A percentile compares a stretch with the other conserved stretches of the same genome.
These are phyloP conservation scores for Pelosia muscerda DNA, from an alignment of 2,888 invertebrate genomes.

Conservation along the genomic window DNA sequence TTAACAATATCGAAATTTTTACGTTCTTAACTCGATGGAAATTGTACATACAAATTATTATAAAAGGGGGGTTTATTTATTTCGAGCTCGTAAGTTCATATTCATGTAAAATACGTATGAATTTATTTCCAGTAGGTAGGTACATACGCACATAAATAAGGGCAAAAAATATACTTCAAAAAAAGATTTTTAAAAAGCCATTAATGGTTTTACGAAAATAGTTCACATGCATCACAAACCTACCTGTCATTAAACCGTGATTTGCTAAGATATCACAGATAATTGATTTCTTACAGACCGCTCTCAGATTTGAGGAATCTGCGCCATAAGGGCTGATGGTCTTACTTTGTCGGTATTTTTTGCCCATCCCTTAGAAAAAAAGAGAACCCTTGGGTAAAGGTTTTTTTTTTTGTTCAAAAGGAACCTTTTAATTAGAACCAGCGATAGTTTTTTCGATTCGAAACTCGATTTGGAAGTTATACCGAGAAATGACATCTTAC, in stretches of 20 bases:
- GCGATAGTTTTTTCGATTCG: conserved; percentile 52
- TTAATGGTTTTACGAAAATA: conserved; percentile 19
- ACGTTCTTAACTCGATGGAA: neutral
- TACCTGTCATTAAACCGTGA: conserved; percentile 46
- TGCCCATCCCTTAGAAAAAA: conserved; percentile 68
- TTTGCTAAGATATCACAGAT: conserved; percentile 48
- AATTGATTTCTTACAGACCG: conserved; percentile 69
- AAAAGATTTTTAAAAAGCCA: neutral
- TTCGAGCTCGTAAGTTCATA: conserved; percentile 13
- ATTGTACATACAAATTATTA: neutral
- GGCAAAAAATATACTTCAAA: too few relatives aligned
- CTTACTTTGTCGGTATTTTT: conserved; percentile 81
- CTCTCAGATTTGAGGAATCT: conserved; percentile 70
- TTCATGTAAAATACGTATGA: neutral
- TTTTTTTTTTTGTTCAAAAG: conserved; percentile 76
- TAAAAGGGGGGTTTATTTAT: conserved; percentile 1
- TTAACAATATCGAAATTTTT: neutral
- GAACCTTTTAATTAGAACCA: conserved; percentile 81
- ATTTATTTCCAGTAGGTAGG: neutral
- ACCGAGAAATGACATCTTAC: conserved; percentile 44
- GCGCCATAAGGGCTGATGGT: conserved; percentile 65
- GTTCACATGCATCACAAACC: conserved; percentile 24
- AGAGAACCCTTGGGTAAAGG: conserved; percentile 73
- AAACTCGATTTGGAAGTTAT: conserved; percentile 42
- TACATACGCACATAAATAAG: neutral